phyloP scores from a whole-genome alignment of 1,140 invertebrate species.

The Drosophila ananassae region DNA sequence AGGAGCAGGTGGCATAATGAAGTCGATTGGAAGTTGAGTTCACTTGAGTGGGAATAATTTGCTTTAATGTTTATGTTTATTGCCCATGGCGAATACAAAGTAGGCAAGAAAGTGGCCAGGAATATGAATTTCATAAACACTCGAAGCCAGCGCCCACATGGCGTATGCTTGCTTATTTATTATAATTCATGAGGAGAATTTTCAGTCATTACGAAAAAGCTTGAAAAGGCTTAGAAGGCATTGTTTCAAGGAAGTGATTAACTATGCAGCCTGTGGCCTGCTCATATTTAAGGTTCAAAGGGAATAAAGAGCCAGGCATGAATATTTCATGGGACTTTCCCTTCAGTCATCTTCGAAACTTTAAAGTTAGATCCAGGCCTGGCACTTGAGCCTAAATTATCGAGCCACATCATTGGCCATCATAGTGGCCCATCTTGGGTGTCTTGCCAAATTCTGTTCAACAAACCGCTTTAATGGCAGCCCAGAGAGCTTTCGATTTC shows the following conservation, averaged over 20 bases:
- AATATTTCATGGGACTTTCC: constrained; percentile 17
- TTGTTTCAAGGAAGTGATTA: constrained; percentile 10
- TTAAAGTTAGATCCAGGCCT: constrained; percentile 27
- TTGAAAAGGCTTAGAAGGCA: neutral
- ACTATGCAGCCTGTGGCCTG: constrained; percentile 9
- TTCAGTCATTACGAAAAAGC: neutral
- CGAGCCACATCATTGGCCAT: constrained; percentile 44
- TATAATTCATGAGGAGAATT: neutral
- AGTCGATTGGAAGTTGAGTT: constrained; percentile 53
- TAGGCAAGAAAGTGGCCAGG: constrained; percentile 29
- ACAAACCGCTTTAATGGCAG: constrained; percentile 41
- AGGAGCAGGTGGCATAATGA: constrained; percentile 47
- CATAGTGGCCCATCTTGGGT: constrained; percentile 12
- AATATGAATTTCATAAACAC: constrained; percentile 23
- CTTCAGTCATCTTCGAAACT: constrained; percentile 9
- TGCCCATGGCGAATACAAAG: constrained; percentile 12
- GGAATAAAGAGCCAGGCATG: neutral
- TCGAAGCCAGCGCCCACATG: constrained; percentile 11
- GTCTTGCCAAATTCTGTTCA: constrained; percentile 1
- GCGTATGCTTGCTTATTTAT: constrained; percentile 14
- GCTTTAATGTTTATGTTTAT: constrained; percentile 38
- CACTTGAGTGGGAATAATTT: constrained; percentile 49
- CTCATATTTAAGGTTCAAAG: constrained; percentile 13
- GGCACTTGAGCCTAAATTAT: constrained; percentile 30
- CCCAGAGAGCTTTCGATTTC: constrained; percentile 23